A percentile compares a stretch with the other conserved stretches of the same genome.
Conservation (phyloP, 2,888 invertebrate genomes). For the Clunio marinus region DNA sequence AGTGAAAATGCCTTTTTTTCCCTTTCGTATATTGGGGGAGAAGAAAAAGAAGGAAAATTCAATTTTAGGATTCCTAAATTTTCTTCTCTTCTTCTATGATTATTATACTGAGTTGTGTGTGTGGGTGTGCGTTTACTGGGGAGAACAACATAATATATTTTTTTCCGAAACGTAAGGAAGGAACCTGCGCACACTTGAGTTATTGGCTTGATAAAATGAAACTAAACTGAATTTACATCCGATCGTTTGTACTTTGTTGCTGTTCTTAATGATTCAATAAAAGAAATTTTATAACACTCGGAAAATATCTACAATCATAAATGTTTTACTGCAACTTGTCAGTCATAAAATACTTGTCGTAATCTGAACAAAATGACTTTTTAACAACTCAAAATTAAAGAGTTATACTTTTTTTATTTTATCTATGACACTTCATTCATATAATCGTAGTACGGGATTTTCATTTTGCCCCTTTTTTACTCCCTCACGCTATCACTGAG, state of each 20-base stretch:
- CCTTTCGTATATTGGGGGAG: background rate
- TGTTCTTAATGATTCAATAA: no score
- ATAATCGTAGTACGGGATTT: background rate
- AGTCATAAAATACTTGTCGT: no score
- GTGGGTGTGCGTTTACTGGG: background rate
- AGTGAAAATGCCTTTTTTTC: constrained; percentile 25
- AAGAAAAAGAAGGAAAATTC: constrained; percentile 31
- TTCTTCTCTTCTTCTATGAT: constrained; percentile 37
- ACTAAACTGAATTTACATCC: background rate
- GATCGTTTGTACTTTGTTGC: no score
- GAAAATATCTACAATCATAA: no score
- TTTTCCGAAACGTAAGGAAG: background rate
- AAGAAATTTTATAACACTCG: no score
- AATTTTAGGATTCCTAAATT: constrained; percentile 34
- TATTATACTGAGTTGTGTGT: background rate
- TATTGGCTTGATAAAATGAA: constrained; percentile 12
- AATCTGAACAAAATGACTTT: background rate
- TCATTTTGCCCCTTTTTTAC: background rate
- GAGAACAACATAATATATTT: background rate
- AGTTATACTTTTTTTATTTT: background rate
- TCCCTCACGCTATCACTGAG: background rate
- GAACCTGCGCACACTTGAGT: constrained; percentile 35
- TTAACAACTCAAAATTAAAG: background rate
- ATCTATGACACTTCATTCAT: background rate
- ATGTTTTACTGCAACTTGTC: no score